Evolutionary conservation across 2,888 invertebrate genomes (phyloP).

Genomic region (Ferdinandea cuprea): DNA sequence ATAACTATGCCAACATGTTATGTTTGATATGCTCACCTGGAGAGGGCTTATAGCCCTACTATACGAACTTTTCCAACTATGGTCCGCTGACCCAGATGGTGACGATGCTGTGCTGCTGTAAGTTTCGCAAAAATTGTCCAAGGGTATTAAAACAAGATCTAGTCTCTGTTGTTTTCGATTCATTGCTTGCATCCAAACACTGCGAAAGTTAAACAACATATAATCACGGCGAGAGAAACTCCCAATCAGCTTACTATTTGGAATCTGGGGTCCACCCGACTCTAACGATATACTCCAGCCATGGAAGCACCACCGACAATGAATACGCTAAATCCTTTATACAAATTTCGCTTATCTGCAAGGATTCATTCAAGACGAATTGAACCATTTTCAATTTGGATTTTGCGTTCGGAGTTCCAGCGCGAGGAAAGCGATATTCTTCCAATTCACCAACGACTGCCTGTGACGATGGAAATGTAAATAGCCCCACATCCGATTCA

Average conservation of each 20-base stretch:
- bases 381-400: conserved; percentile 94
- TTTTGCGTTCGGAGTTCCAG: conserved; percentile 95
- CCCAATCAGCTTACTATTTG: conserved; percentile 87
- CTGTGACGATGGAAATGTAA: conserved; percentile 93
- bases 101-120: conserved; percentile 83
- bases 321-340: conserved; percentile 90
- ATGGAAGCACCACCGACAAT: conserved; percentile 92
- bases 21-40: conserved; percentile 76
- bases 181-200: conserved; percentile 96
- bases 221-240: not conserved
- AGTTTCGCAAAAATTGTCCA: conserved; percentile 88
- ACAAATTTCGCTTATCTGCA: conserved; percentile 90
- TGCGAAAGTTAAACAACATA: conserved; percentile 80
- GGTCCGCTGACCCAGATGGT: conserved; percentile 81
- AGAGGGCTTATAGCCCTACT: conserved; percentile 81
- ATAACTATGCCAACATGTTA: not conserved
- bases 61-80: conserved; percentile 82
- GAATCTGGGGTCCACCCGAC: conserved; percentile 98
- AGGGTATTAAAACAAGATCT: conserved; percentile 91
- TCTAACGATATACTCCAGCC: conserved; percentile 97
- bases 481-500: conserved; percentile 94
- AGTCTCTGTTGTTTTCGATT: conserved; percentile 93
- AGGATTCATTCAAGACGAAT: conserved; percentile 86
- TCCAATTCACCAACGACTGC: conserved; percentile 91
- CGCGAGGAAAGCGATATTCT: conserved; percentile 93